phyloP scores from a whole-genome alignment of 1,140 invertebrate species.

The Limonius californicus region DNA sequence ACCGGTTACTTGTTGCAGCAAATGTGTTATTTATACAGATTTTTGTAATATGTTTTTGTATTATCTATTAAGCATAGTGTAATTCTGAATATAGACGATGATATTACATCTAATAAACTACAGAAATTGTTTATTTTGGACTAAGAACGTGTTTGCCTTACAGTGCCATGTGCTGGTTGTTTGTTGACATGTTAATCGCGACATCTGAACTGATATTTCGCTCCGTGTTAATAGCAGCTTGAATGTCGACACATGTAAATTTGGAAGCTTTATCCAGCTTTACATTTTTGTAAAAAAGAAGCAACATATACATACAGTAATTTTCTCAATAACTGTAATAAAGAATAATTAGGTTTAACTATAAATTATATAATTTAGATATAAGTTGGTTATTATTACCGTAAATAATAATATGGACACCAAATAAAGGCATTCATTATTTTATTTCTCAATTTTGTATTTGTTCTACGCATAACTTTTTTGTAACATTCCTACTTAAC shows the following conservation, averaged over 20 bases:
- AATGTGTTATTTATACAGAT: too few relatives aligned
- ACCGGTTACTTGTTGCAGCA: too few relatives aligned
- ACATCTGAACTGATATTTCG: constrained; percentile 12
- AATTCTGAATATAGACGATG: constrained; percentile 2
- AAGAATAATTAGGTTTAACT: background rate
- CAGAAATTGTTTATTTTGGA: constrained; percentile 7
- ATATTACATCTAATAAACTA: constrained; percentile 1
- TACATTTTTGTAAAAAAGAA: constrained; percentile 11
- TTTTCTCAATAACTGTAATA: background rate
- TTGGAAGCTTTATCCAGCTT: constrained; percentile 2
- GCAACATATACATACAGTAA: constrained; percentile 1
- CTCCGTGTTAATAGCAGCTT: background rate
- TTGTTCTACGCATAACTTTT: background rate
- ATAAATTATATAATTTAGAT: background rate
- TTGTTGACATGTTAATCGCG: constrained; percentile 1
- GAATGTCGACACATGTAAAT: constrained; percentile 1
- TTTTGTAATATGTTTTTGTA: too few relatives aligned
- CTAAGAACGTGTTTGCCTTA: constrained; percentile 14
- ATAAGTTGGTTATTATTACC: constrained; percentile 3
- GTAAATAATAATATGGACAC: constrained; percentile 1
- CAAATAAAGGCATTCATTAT: constrained; percentile 8
- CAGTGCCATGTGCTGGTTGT: constrained; percentile 7
- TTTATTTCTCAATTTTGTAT: constrained; percentile 6
- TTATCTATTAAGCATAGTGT: background rate
- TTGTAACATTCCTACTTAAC: constrained; percentile 5